Base-by-base conservation (phyloP, 2,888 invertebrate genomes). In the Zhengitettix transpicula region DNA sequence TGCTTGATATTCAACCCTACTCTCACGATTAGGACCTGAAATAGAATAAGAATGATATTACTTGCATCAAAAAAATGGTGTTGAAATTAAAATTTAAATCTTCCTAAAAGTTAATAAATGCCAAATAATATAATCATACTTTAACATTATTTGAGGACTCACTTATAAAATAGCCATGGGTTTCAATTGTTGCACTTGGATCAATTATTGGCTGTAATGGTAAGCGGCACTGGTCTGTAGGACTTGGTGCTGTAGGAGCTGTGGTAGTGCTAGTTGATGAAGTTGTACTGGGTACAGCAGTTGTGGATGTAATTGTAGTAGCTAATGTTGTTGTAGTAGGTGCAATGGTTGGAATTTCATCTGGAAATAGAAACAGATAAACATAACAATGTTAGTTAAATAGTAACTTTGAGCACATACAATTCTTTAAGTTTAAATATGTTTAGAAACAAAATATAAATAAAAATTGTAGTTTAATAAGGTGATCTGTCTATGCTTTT, bases 1-100 rank as follows among this genome's bases (percentile, higher is more conserved):
- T 74, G 69, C 84, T 90, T 70, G 91, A 89, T 55, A 88, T 40
- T 55, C 55, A n/a, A 40, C 15, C 41, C 40, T 10, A 41, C 55
- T 40, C 10, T 55, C 40, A 9, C 12, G 55, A 41, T n/a, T n/a
- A n/a, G 55, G 14, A 55, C 55, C 55, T 55, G 5, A 12, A 41
- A n/a, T 11, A 28, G 14, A n/a, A 55, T n/a, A 53, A 53, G 11
- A 16, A 10, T 14, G n/a, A 54, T 10, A 9, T 17, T 28, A 54
- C n/a, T 54, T 54, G 28, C 8, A 5, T 54, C 1, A 47, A 47
- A n/a, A 5, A 47, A n/a, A n/a, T n/a, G n/a, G n/a, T n/a, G n/a
- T n/a, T n/a, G n/a, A 5, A 15, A 12, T 47, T 47, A n/a, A 47
- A 5, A 5, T n/a, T 12, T 1, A 47, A 47, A 47, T n/a, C 47